Conservation (phyloP, 1,140 invertebrate genomes). For the Drosophila varians region DNA sequence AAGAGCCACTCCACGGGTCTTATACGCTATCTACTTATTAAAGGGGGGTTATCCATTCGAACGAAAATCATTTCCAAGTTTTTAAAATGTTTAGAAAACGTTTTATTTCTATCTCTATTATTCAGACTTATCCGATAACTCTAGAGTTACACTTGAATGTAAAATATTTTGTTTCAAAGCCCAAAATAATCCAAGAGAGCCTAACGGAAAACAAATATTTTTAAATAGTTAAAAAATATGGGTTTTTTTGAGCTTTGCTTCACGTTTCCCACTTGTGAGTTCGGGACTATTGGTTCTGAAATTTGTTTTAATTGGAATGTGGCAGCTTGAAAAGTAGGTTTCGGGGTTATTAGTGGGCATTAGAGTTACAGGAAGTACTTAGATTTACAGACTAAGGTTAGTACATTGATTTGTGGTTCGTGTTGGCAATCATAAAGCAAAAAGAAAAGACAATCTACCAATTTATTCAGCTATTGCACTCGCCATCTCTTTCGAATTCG, state of each 20-base stretch:
- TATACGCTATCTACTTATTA: neutral
- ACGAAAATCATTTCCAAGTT: conserved; percentile 40
- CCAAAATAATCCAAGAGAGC: neutral
- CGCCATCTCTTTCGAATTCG: conserved; percentile 22
- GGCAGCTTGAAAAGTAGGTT: conserved; percentile 41
- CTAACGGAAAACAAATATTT: conserved; percentile 8
- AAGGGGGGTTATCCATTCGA: neutral
- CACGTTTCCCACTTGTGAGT: neutral
- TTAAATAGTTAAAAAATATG: conserved; percentile 1
- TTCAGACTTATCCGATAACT: conserved; percentile 76
- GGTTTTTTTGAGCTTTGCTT: conserved; percentile 20
- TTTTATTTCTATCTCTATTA: conserved; percentile 69
- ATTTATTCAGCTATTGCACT: conserved; percentile 47
- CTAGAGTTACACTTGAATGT: conserved; percentile 75
- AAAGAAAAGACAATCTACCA: conserved; percentile 33
- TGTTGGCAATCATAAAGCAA: conserved; percentile 53
- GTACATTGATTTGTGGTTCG: conserved; percentile 16
- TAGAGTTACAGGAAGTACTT: conserved; percentile 14
- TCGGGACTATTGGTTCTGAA: no score
- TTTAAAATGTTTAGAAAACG: conserved; percentile 54
- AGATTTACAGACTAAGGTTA: conserved; percentile 19
- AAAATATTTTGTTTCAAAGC: conserved; percentile 29
- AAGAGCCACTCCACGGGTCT: neutral
- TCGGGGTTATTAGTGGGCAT: conserved; percentile 16
- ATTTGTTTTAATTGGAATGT: conserved; percentile 49